These are phyloP conservation scores for Hipposideros armiger DNA, from an alignment of 2,113 vertebrate genomes.

Conservation along the genomic window DNA sequence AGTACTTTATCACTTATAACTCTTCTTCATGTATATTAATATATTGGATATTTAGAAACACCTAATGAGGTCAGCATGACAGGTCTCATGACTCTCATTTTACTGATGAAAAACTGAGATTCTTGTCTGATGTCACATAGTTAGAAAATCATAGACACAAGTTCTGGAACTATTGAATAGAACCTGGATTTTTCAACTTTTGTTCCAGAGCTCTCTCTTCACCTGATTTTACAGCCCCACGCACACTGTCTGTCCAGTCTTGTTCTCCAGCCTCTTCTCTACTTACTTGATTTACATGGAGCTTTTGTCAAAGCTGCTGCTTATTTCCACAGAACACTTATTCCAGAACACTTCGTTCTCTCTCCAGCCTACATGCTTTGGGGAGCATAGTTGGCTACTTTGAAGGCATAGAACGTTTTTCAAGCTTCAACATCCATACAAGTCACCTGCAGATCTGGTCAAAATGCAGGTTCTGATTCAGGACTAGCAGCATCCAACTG, in stretches of 20 bases:
- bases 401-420: neutral
- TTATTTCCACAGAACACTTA: neutral
- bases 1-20: neutral
- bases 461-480: neutral
- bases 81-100: neutral
- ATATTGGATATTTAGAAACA: neutral
- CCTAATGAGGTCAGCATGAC: neutral
- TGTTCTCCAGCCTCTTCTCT: neutral
- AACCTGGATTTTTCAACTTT: neutral
- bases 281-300: neutral
- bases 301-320: neutral
- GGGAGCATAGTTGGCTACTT: neutral
- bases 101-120: neutral
- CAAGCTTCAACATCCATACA: neutral
- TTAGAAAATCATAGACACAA: neutral
- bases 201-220: neutral
- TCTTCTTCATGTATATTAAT: neutral
- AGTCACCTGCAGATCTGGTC: neutral
- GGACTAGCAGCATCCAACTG: accelerated
- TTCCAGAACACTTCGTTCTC: neutral
- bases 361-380: neutral
- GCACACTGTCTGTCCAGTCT: neutral
- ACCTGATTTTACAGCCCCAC: neutral
- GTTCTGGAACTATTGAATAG: neutral
- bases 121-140: neutral